phyloP scores from a whole-genome alignment of 92 coral and sea anemone genomes.

The Parazoanthus darwini region DNA sequence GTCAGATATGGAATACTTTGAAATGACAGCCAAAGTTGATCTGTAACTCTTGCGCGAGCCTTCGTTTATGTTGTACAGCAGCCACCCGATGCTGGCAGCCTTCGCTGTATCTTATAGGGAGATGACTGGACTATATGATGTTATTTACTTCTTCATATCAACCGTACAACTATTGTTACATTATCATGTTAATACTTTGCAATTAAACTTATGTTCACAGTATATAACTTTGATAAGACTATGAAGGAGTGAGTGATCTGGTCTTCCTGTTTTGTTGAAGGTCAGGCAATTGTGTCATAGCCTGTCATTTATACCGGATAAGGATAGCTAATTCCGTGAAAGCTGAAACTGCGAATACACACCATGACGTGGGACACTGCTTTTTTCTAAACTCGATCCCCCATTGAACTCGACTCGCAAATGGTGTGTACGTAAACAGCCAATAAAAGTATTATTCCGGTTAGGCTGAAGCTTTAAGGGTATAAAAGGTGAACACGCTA shows the following conservation, averaged over 20 bases:
- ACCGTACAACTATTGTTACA: neutral
- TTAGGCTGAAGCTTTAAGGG: too few species aligned
- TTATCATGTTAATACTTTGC: neutral
- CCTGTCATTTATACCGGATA: neutral
- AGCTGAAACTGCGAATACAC: constrained; percentile 19
- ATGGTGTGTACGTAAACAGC: neutral
- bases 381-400: neutral
- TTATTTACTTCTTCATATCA: neutral
- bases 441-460: neutral
- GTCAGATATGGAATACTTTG: constrained; percentile 29
- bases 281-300: neutral
- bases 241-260: neutral
- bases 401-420: neutral
- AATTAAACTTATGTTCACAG: neutral
- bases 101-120: too few species aligned
- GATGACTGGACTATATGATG: neutral
- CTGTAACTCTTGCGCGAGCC: constrained; percentile 13
- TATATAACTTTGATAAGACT: neutral
- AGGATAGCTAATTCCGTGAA: constrained; percentile 21
- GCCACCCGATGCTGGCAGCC: neutral
- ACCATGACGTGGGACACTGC: neutral
- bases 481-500: too few species aligned
- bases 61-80: constrained; percentile 13
- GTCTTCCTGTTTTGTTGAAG: constrained; percentile 36
- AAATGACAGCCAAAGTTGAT: constrained; percentile 31